Evolutionary conservation across 2,888 invertebrate genomes (phyloP), one percentile per base, ranked within the genome.

Genomic region (Amblyteles armatorius): DNA sequence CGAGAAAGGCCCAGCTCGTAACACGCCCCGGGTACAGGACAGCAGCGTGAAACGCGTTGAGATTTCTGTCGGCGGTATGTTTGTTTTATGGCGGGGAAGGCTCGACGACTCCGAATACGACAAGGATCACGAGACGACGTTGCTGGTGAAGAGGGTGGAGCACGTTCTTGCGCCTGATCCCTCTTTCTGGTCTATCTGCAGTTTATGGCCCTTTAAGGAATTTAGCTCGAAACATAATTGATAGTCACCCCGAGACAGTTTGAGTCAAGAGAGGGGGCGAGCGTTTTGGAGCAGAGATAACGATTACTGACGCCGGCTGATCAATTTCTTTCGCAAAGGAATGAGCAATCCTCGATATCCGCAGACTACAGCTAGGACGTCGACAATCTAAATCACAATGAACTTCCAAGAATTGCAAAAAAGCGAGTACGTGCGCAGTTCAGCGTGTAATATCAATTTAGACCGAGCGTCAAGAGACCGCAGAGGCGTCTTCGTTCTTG

Each of bases 151-250:
- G 71, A 50, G 68, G 73, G n/a, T 60, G 88, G 85, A 90, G 90
- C 87, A 90, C 40, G 87, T 89, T 83, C 87, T 87, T 87, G 88
- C 90, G 9, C 19, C 50, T 26, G 48, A 71, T 76, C 33, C 76
- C 68, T 89, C 91, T 92, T 91, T 91, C 91, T 91, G 91, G 85
- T 91, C 90, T 92, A 92, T 92, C 92, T 92, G 92, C 89, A 88
- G 89, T 93, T 93, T 92, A 93, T 90, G 91, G 87, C 82, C 90
- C 91, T 91, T 92, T 90, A 90, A 91, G 90, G 90, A 91, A 93
- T 92, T 92, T 69, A 84, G 85, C 90, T 90, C 67, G 86, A 88
- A 83, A 79, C 26, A 79, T 81, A 86, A 86, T 82, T 85, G 83
- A 87, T 87, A 74, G 79, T 85, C 74, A 40, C 67, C 44, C 71